A percentile compares a stretch with the other conserved stretches of the same genome.
phyloP scores from a whole-genome alignment of 2,113 vertebrate species.

The Malaclemys terrapin region DNA sequence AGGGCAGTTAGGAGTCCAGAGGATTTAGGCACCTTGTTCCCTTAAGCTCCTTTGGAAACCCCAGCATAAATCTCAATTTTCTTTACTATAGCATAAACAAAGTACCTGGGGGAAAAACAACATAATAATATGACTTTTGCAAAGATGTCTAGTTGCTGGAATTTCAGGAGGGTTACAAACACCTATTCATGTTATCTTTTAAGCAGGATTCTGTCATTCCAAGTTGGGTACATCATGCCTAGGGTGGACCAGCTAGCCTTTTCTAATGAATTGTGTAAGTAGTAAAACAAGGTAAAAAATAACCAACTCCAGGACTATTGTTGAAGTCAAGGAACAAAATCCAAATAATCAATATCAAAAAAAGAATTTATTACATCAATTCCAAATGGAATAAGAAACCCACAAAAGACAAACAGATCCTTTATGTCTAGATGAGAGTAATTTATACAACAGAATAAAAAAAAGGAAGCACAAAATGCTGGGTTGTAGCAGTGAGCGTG shows the following conservation, averaged over 20 bases:
- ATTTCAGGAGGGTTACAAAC: background rate
- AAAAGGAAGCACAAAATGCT: rapidly evolving
- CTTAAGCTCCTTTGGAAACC: background rate
- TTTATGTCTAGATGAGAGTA: background rate
- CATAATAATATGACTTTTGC: background rate
- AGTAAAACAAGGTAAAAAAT: slow-evolving; percentile 3
- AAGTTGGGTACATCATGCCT: background rate
- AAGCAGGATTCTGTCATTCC: background rate
- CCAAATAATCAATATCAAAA: slow-evolving; percentile 11
- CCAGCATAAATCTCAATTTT: background rate
- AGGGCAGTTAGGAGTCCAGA: rapidly evolving
- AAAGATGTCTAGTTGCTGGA: background rate
- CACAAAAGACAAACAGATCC: background rate
- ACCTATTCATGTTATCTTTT: background rate
- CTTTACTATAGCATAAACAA: background rate
- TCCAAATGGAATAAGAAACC: slow-evolving; percentile 14
- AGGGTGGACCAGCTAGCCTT: slow-evolving; percentile 12
- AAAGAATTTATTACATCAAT: slow-evolving; percentile 6
- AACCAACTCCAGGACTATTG: background rate
- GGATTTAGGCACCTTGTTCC: background rate
- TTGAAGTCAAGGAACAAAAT: slow-evolving; percentile 9
- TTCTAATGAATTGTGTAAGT: slow-evolving; percentile 2
- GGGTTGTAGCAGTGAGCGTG: background rate
- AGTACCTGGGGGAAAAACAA: background rate
- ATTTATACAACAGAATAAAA: slow-evolving; percentile 4